Evolutionary conservation across 2,888 invertebrate species (phyloP), one percentile per base, ranked within the genome.

Genomic region (Anodontia alba): DNA sequence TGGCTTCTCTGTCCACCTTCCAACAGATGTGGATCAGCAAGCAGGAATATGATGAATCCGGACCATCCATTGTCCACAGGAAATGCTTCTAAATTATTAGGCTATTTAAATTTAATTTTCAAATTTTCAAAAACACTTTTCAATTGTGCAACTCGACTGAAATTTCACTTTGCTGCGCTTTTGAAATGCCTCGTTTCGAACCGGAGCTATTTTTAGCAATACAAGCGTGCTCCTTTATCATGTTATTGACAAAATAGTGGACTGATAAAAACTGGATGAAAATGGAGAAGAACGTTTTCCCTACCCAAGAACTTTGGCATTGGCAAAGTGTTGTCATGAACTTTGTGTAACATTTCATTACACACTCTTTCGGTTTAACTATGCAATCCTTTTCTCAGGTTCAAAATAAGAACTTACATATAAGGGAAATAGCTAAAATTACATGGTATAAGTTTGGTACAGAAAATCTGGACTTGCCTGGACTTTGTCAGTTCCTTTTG

Each of bases 111-210:
- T 31, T 7, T 20, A 62, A 62, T 62, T 62, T 62, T 62, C 62
- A 31, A 62, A 62, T 62, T 62, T 20, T 62, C 62, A 33, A 62
- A 62, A 62, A 29, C 20, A 62, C 15, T 62, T 62, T 62, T 29
- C 26, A 23, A 62, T 23, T 62, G 20, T 62, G 20, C 62, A 62
- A 33, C 31, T 62, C 62, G 10, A 62, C 20, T 62, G 57, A 70
- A 73, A 38, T 62, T 26, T 73, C 77, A 81, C 81, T 78, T 78
- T 81, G 77, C 77, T 72, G 73, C 49, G 67, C 74, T 77, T 81
- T 70, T 76, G 49, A 57, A 69, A 66, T 62, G 70, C 81, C 77
- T 77, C 70, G 42, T 81, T 81, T 81, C 77, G 77, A 80, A 73
- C 73, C 73, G 51, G 57, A 69, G 38, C 74, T 77, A 57, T 54